Base-by-base conservation (phyloP, 2,113 vertebrate species). In the Morone saxatilis region DNA sequence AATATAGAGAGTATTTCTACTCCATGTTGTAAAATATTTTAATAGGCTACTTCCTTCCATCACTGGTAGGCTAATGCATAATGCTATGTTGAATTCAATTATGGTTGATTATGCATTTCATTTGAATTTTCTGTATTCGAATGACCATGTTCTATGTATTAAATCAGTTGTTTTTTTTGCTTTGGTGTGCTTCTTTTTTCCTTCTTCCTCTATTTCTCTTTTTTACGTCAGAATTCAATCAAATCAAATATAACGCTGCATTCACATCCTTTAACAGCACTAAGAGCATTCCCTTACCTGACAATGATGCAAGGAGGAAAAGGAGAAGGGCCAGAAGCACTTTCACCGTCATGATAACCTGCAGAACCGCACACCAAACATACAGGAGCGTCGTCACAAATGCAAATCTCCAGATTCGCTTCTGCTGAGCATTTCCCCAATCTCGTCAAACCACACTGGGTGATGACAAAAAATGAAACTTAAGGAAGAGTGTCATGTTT, bases 201-300 rank as follows among this genome's bases (percentile, higher is more conserved):
- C 16, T 19, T 40, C 31, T 38, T 36, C 22, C 57, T 19, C 59
- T 10, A 38, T 38, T 40, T 61, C 2, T 10, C 25, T 40, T 19
- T 54, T 10, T 38, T 9, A 17, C 10, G 57, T 16, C 12, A 41
- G 2, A 56, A 16, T 16, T 0, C 16, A 17, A 41, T 59, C 14
- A 31, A n/a, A 41, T 43, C 3, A 36, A 20, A 72, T 6, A 19
- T 31, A n/a, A 56, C 12, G 14, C 10, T 31, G 19, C 16, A 16
- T 43, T 12, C 20, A 38, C 31, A 20, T 17, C 19, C 6, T 41
- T 12, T 4, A 14, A 54, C 20, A 4, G 4, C 51, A 56, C 20
- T 19, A 12, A n/a, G 57, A 62, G 17, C 19, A 4, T 62, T 14
- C 0, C 51, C 79, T 75, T 68, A 81, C 79, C 79, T 68, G 36